These are phyloP conservation scores for Drosophila pallidifrons DNA, from an alignment of 1,140 invertebrate species.

Conservation along the genomic window DNA sequence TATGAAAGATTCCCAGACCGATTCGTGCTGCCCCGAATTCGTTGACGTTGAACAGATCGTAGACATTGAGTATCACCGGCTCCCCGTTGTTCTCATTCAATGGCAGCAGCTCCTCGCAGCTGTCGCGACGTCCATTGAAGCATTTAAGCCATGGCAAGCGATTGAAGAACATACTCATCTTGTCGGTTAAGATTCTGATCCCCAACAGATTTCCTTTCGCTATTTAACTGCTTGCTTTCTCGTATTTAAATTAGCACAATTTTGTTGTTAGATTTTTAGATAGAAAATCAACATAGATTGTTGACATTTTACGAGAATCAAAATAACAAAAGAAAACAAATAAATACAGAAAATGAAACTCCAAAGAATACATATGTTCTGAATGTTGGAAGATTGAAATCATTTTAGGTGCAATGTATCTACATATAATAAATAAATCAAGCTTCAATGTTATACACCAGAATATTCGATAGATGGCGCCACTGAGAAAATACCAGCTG, in stretches of 20 bases:
- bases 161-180: slow-evolving; percentile 32
- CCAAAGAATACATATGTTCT: too few species aligned
- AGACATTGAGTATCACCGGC: slow-evolving; percentile 64
- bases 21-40: slow-evolving; percentile 91
- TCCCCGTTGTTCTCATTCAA: slow-evolving; percentile 27
- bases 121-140: slow-evolving; percentile 11
- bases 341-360: neutral
- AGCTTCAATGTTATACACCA: too few species aligned
- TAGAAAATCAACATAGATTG: slow-evolving; percentile 24
- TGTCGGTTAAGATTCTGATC: neutral
- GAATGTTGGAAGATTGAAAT: too few species aligned
- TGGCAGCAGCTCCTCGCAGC: slow-evolving; percentile 31
- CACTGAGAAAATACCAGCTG: too few species aligned
- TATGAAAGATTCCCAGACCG: slow-evolving; percentile 98
- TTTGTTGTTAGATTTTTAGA: slow-evolving; percentile 27
- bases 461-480: too few species aligned
- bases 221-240: neutral
- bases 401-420: too few species aligned
- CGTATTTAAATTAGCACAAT: slow-evolving; percentile 2
- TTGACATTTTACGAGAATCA: slow-evolving; percentile 35
- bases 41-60: slow-evolving; percentile 86
- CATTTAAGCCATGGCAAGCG: slow-evolving; percentile 36
- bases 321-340: neutral
- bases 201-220: neutral
- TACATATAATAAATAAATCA: too few species aligned